Conservation (phyloP, 2,888 invertebrate species). For the Eupsilia transversa region DNA sequence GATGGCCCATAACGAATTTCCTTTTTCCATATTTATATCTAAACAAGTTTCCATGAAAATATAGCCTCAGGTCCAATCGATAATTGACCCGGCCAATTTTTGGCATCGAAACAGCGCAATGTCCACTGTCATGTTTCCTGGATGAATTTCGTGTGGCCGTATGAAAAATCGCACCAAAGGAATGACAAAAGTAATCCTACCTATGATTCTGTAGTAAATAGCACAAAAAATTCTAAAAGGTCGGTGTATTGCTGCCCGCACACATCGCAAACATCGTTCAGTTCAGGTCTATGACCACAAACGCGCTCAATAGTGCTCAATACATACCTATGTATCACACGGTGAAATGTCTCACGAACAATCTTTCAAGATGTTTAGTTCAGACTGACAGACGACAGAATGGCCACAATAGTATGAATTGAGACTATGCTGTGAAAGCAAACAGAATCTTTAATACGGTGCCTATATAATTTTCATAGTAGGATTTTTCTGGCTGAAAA, state of each 20-base stretch:
- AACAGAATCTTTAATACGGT: background rate
- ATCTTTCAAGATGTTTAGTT: background rate
- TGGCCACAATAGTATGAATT: background rate
- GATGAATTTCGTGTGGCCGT: background rate
- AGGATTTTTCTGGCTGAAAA: background rate
- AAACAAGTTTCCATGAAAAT: background rate
- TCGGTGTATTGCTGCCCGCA: background rate
- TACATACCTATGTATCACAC: conserved; percentile 3
- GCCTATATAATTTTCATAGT: background rate
- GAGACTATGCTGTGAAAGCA: background rate
- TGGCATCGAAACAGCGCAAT: background rate
- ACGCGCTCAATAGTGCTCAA: background rate
- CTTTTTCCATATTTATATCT: conserved; percentile 4
- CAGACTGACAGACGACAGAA: too few relatives aligned
- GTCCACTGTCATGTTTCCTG: background rate
- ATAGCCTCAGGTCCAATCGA: background rate
- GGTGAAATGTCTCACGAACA: background rate
- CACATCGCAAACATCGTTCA: background rate
- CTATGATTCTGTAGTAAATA: background rate
- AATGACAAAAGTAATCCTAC: background rate
- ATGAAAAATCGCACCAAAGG: background rate
- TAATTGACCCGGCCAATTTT: conserved; percentile 6
- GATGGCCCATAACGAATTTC: conserved; percentile 6
- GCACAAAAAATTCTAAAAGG: background rate
- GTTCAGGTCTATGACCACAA: background rate